Percentiles rank a stretch among this genome's conserved stretches.
These are phyloP conservation scores for Lordiphosa fenestrarum DNA, from an alignment of 2,888 invertebrate genomes.

Conservation along the genomic window DNA sequence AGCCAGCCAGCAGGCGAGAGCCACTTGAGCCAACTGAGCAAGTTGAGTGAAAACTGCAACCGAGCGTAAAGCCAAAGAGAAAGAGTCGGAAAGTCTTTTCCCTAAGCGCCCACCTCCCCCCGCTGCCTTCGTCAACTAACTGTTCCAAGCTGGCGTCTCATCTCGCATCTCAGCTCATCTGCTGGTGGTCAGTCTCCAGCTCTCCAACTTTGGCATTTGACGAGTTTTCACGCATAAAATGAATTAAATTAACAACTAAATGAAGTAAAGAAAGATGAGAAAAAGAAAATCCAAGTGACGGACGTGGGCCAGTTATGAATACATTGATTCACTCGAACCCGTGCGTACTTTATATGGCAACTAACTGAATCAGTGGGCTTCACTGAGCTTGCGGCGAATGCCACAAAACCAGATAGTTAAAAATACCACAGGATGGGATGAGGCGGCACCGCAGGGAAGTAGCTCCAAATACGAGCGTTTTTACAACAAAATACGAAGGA, in stretches of 20 bases:
- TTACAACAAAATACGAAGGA: too few relatives aligned
- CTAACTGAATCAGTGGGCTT: slow-evolving; percentile 6
- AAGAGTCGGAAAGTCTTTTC: slow-evolving; percentile 15
- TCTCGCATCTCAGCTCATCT: neutral
- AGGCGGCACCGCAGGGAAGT: too few relatives aligned
- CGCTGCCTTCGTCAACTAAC: slow-evolving; percentile 20
- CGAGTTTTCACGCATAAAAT: slow-evolving; percentile 68
- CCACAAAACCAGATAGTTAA: neutral
- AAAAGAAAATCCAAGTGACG: slow-evolving; percentile 24
- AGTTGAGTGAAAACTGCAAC: slow-evolving; percentile 44
- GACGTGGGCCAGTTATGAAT: slow-evolving; percentile 20
- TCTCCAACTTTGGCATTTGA: slow-evolving; percentile 51
- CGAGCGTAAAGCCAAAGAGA: slow-evolving; percentile 48
- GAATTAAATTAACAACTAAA: slow-evolving; percentile 59
- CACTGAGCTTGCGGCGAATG: slow-evolving; percentile 1
- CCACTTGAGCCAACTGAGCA: slow-evolving; percentile 12
- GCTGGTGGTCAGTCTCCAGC: slow-evolving; percentile 8
- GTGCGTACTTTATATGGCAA: neutral
- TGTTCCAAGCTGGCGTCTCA: slow-evolving; percentile 38
- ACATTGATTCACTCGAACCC: neutral
- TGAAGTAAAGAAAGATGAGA: slow-evolving; percentile 13
- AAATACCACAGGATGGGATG: too few relatives aligned
- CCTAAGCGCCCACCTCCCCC: neutral
- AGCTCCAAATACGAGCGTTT: too few relatives aligned
- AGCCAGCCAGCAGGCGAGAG: slow-evolving; percentile 1